These are phyloP conservation scores for Drosophila rhopaloa DNA, from an alignment of 1,140 invertebrate species.

Conservation along the genomic window DNA sequence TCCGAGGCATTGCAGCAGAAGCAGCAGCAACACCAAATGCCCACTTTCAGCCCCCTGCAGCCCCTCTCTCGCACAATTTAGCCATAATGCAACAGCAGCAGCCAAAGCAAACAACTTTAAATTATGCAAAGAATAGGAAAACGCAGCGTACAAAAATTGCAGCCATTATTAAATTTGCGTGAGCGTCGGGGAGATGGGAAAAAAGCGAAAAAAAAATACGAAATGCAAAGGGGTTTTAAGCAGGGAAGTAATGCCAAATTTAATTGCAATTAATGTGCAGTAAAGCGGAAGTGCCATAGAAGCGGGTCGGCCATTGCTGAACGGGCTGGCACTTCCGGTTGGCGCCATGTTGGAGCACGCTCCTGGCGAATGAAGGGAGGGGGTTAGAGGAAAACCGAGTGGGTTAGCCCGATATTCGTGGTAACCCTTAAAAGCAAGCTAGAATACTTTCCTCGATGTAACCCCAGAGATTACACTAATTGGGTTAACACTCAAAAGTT, in stretches of 20 bases:
- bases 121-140: constrained; percentile 73
- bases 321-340: constrained; percentile 62
- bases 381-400: not conserved
- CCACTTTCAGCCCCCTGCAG: not conserved
- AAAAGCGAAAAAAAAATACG: no score
- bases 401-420: constrained; percentile 13
- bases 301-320: constrained; percentile 45
- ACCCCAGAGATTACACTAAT: constrained; percentile 2
- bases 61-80: not conserved
- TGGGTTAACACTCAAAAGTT: constrained; percentile 5
- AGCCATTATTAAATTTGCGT: constrained; percentile 54
- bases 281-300: constrained; percentile 69
- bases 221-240: not conserved
- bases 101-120: constrained; percentile 67
- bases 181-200: constrained; percentile 3
- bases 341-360: constrained; percentile 49
- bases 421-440: no score
- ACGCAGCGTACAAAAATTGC: constrained; percentile 63
- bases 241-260: constrained; percentile 66
- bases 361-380: not conserved
- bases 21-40: constrained; percentile 27
- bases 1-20: constrained; percentile 26
- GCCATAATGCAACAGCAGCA: constrained; percentile 9
- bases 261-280: constrained; percentile 79
- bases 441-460: constrained; percentile 4